phyloP scores from a whole-genome alignment of 2,797 vertebrate genomes.

The Anguilla pacifica region DNA sequence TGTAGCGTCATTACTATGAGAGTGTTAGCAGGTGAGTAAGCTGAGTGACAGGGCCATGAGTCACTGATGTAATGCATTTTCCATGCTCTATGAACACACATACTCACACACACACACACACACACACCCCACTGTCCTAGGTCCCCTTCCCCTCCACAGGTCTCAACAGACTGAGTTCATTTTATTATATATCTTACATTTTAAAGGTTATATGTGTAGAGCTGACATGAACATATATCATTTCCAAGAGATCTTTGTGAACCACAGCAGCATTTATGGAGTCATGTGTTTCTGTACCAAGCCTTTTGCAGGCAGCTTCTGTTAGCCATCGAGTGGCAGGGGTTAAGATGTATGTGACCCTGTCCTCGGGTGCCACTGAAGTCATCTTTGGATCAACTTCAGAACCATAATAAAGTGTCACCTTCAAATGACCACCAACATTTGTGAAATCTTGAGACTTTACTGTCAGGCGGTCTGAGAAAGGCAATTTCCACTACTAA shows the following conservation, averaged over 20 bases:
- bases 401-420: neutral
- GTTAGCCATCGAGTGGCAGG: neutral
- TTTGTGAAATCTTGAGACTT: neutral
- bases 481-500: neutral
- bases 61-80: neutral
- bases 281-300: neutral
- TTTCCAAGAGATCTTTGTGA: neutral
- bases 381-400: neutral
- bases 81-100: neutral
- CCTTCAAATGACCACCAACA: neutral
- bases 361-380: neutral
- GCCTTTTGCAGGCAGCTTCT: neutral
- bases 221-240: neutral
- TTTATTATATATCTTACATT: neutral
- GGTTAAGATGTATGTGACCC: neutral
- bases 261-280: neutral
- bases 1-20: neutral
- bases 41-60: slow-evolving; percentile 1
- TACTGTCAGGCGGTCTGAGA: neutral
- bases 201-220: neutral
- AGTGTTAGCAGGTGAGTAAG: neutral
- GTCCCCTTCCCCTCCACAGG: neutral
- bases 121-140: neutral
- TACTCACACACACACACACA: neutral
- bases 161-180: neutral